phyloP scores from a whole-genome alignment of 2,113 vertebrate species.

The Bos javanicus region DNA sequence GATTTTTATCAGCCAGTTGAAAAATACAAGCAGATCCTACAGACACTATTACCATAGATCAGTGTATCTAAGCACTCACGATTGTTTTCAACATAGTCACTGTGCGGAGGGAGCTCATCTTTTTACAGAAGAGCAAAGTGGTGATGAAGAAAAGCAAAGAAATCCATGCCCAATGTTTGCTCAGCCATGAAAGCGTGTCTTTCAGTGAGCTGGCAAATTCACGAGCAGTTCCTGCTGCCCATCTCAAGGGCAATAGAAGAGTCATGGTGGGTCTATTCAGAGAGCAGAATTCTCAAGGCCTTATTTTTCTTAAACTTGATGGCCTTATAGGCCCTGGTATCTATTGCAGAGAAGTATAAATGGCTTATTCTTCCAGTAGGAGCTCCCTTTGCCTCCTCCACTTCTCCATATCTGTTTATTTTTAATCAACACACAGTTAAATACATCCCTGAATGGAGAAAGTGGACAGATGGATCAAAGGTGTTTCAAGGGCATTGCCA shows the following conservation, averaged over 20 bases:
- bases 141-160: not conserved
- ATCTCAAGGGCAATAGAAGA: not conserved
- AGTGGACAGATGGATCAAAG: conserved; percentile 44
- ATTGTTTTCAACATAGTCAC: not conserved
- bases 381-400: not conserved
- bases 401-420: conserved; percentile 53
- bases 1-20: not conserved
- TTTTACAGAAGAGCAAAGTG: conserved; percentile 22
- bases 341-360: conserved; percentile 17
- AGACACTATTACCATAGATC: not conserved
- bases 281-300: not conserved
- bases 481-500: conserved; percentile 48
- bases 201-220: not conserved
- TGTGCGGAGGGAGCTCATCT: not conserved
- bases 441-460: conserved; percentile 37
- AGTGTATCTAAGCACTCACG: not conserved
- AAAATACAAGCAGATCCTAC: not conserved
- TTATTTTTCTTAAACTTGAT: not conserved
- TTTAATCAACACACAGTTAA: conserved; percentile 63
- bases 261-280: not conserved
- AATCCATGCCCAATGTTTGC: not conserved
- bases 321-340: not conserved
- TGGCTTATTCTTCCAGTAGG: conserved; percentile 43
- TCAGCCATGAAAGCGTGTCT: not conserved
- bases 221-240: not conserved